phyloP scores from a whole-genome alignment of 2,797 vertebrate species.

The Enteromius treurensis region DNA sequence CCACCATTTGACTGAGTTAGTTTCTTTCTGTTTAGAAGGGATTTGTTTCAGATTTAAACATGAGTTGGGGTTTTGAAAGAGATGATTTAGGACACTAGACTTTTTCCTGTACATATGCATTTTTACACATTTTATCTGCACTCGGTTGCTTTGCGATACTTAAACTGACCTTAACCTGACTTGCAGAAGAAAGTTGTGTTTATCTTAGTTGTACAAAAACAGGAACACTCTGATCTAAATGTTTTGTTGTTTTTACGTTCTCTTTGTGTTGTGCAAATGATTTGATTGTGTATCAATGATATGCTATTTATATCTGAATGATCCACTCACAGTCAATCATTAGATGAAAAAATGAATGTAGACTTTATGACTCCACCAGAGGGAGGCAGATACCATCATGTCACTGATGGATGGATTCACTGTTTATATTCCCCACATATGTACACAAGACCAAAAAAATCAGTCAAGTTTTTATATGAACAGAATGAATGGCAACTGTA shows the following conservation, averaged over 20 bases:
- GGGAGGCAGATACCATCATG: slow-evolving; percentile 21
- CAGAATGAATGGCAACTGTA: not conserved
- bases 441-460: not conserved
- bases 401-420: not conserved
- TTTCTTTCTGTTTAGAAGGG: not conserved
- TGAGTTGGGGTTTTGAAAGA: not conserved
- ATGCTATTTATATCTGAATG: not conserved
- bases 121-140: not conserved
- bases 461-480: not conserved
- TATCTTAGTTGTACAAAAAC: not conserved
- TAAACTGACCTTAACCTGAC: not conserved
- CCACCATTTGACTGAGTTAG: not conserved
- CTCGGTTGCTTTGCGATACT: not conserved
- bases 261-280: not conserved
- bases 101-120: not conserved
- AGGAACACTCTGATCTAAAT: not conserved
- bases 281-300: not conserved
- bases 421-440: not conserved
- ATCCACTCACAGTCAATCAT: not conserved
- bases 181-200: not conserved
- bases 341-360: not conserved
- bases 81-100: not conserved
- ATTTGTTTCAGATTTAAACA: not conserved
- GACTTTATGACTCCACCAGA: slow-evolving; percentile 34
- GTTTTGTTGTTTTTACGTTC: not conserved